phyloP scores from a whole-genome alignment of 2,113 vertebrate species.

The Trochalopteron elliotii region DNA sequence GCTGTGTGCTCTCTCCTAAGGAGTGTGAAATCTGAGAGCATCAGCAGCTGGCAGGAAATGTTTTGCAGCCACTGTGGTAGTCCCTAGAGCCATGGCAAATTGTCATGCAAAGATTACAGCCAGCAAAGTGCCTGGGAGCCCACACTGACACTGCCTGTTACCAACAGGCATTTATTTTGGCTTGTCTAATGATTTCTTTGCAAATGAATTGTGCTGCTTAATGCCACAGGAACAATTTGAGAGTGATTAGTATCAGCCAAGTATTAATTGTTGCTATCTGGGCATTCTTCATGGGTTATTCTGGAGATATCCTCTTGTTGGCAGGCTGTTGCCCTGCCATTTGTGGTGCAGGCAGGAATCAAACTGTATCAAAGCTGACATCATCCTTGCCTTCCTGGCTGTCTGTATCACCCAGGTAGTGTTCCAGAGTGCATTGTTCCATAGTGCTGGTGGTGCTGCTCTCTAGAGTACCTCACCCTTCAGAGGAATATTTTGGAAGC shows the following conservation, averaged over 20 bases:
- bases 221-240: not conserved
- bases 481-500: not conserved
- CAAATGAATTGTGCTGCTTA: not conserved
- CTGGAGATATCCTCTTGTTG: not conserved
- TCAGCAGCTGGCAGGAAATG: not conserved
- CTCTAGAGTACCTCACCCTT: not conserved
- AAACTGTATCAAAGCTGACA: not conserved
- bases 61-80: not conserved
- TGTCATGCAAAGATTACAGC: not conserved
- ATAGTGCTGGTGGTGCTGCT: not conserved
- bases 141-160: not conserved
- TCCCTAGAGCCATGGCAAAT: not conserved
- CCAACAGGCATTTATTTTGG: not conserved
- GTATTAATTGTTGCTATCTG: not conserved
- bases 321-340: not conserved
- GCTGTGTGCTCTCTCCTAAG: not conserved
- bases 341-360: not conserved
- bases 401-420: accelerated
- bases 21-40: not conserved
- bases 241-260: not conserved
- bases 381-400: not conserved
- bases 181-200: not conserved
- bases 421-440: not conserved
- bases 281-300: not conserved
- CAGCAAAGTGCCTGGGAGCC: not conserved